Percentiles rank a stretch among this genome's conserved stretches.
Conservation (phyloP, 2,888 invertebrate species). For the Pycnomerus fuliginosus region DNA sequence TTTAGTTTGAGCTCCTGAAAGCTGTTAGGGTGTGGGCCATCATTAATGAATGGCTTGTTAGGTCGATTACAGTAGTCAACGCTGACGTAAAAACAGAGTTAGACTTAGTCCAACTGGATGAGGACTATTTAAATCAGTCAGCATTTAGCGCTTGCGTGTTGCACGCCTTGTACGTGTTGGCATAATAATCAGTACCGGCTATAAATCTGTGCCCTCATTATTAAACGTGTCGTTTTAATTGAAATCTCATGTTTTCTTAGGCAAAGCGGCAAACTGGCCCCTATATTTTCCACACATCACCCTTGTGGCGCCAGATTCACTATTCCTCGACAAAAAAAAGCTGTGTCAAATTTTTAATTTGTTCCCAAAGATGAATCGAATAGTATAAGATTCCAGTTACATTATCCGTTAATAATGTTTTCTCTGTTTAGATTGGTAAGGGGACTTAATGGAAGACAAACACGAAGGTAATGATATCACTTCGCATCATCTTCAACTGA, state of each 20-base stretch:
- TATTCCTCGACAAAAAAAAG: no score
- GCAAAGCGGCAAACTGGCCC: constrained; percentile 40
- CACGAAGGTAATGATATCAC: constrained; percentile 37
- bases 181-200: constrained; percentile 42
- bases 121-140: no score
- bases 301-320: constrained; percentile 19
- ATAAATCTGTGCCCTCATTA: constrained; percentile 57
- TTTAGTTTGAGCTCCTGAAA: no score
- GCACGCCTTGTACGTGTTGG: constrained; percentile 31
- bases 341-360: no score
- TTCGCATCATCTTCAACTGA: constrained; percentile 6
- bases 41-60: no score
- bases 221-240: constrained; percentile 62
- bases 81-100: no score
- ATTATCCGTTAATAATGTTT: constrained; percentile 18
- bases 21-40: no score
- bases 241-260: constrained; percentile 60
- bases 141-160: constrained; percentile 39
- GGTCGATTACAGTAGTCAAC: no score
- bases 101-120: no score
- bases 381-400: no score
- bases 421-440: constrained; percentile 38
- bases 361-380: no score
- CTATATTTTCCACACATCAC: constrained; percentile 26
- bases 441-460: constrained; percentile 41